Evolutionary conservation across 2,113 vertebrate species (phyloP), one percentile per base, ranked within the genome.

Genomic region (Thomomys bottae): DNA sequence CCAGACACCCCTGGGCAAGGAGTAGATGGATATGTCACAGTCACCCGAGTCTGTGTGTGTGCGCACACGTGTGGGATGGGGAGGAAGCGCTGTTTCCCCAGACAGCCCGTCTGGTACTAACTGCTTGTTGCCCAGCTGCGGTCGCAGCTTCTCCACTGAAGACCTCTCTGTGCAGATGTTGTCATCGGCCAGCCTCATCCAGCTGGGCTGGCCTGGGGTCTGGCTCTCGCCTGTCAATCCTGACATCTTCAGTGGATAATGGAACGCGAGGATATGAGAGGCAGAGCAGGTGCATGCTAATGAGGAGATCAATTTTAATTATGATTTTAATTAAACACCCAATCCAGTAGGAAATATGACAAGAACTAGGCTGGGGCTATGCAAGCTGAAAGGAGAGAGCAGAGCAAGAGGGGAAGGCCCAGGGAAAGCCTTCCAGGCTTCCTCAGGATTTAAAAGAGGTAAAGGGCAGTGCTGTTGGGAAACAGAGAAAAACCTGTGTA

Each of bases 261-360:
- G 96, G 97, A 97, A 97, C 96, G 86, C 97, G 94, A 97, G 97
- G 97, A 97, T 96, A 96, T 81, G 94, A 98, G 96, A 96, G 94
- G 97, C 96, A 97, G 97, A 98, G 98, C 98, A 99, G 98, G 98
- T 99, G 98, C 98, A 98, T 98, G 98, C 96, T 98, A 98, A 98
- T 98, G 98, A 98, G 98, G 98, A 98, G 98, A 99, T 99, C 98
- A 98, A 98, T 98, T 98, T 98, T 98, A 98, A 98, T 99, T 99
- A 98, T 97, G 97, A 98, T 98, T 98, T 98, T 98, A 99, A 98
- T 98, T 99, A 98, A 98, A 98, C 97, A 97, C 98, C 98, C 98
- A 93, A 98, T 98, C 97, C 98, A 76, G 98, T 97, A 98, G 98
- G 98, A 98, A 98, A 98, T 97, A 97, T 97, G 98, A 98, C 97